Base-by-base conservation (phyloP, 2,888 invertebrate genomes). In the Thecocarcelia acutangulata region DNA sequence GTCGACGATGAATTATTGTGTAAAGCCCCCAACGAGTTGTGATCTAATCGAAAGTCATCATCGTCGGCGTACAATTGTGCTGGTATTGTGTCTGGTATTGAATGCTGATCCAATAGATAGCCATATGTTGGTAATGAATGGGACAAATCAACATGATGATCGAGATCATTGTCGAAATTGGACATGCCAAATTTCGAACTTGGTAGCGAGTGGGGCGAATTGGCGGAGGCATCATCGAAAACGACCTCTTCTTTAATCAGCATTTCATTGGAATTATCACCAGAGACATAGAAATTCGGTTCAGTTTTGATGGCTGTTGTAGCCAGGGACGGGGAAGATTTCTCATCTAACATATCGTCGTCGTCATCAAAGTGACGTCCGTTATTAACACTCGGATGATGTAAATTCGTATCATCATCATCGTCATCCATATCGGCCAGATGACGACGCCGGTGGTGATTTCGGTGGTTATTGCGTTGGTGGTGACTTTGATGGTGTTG, bases 221-320 rank as follows among this genome's bases (percentile, higher is more conserved):
- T 87, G 54, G 88, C 87, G 48, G 89, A 89, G 1, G 87, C 87
- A 42, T 89, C 89, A 80, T 90, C 90, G 48, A 90, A 90, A 86
- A 90, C 88, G 3, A 89, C 89, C 82, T 90, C 90, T 84, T 90
- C 90, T 75, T 90, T 90, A 76, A 90, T 90, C 85, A 90, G 88
- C 90, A 90, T 90, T 80, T 90, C 90, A 85, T 90, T 90, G 83
- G 90, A 90, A 83, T 90, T 90, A 83, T 90, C 90, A 80, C 89
- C 90, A 56, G 90, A 89, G 50, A 89, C 90, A 83, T 90, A 90
- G 42, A 90, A 87, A 89, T 90, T 90, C 85, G 90, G 90, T 86
- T 90, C 90, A 44, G 89, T 87, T 86, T 90, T 90, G 33, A 89
- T 89, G 84, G 90, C 90, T 76, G 90, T 87, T 33, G 90, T 89